A percentile compares a stretch with the other conserved stretches of the same genome.
Conservation (phyloP, 2,888 invertebrate genomes). For the Onchidella celtica region DNA sequence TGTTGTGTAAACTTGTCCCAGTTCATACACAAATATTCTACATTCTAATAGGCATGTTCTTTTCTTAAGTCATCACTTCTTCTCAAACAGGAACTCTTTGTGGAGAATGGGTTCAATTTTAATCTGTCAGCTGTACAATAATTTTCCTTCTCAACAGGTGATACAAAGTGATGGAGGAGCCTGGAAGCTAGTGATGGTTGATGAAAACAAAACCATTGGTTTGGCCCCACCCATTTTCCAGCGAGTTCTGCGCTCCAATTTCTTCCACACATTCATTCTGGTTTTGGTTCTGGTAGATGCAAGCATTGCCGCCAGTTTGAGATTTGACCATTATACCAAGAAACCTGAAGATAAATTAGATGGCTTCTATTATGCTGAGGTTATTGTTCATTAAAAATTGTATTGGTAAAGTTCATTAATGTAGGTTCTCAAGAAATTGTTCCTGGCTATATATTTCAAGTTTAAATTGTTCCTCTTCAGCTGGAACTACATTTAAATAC, state of each 20-base stretch:
- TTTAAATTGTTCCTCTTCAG: no score
- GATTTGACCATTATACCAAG: constrained; percentile 75
- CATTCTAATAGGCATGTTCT: no score
- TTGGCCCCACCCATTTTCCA: constrained; percentile 78
- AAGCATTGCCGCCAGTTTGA: constrained; percentile 95
- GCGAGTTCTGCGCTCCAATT: constrained; percentile 88
- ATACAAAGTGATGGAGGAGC: constrained; percentile 95
- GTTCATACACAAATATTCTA: no score
- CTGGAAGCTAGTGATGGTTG: constrained; percentile 97
- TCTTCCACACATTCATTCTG: constrained; percentile 96
- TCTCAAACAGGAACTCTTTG: no score
- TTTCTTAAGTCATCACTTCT: no score
- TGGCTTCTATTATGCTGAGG: constrained; percentile 93
- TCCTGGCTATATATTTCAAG: no score
- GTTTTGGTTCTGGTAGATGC: constrained; percentile 97
- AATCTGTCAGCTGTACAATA: background rate
- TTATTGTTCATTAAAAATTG: no score
- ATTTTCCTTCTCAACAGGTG: constrained; percentile 74
- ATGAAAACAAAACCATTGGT: constrained; percentile 94
- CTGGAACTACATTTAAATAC: no score
- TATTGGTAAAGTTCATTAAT: no score
- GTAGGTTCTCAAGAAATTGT: no score
- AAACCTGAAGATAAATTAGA: constrained; percentile 87
- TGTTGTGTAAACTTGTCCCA: no score
- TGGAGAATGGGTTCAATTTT: no score